Evolutionary conservation across 2,888 invertebrate species (phyloP), one percentile per base, ranked within the genome.

Genomic region (Drosophila pseudotalamancana): DNA sequence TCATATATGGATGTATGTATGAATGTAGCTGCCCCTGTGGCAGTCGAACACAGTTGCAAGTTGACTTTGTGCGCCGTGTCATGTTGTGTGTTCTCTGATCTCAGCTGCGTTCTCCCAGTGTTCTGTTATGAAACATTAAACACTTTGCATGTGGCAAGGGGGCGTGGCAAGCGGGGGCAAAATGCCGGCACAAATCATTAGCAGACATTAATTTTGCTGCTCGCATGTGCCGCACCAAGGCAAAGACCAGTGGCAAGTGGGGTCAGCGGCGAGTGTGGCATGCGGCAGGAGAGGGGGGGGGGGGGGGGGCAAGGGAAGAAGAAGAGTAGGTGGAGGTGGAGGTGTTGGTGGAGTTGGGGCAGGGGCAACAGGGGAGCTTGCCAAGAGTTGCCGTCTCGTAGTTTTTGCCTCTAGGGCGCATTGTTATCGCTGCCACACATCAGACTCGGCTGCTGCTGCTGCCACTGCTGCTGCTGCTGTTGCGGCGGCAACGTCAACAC

Each of bases 91-190:
- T 45, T 70, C 67, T 61, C 55, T 61, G 70, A 72, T 70, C 67
- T 42, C 53, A 14, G 48, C 56, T 40, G 32, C 29, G 45, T 31
- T 56, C 35, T 31, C 48, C 19, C 64, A 37, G 51, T 53, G 61
- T 54, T 65, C 73, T 48, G 77, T 75, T 84, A 80, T 82, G 84
- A 82, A 87, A 77, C 87, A 82, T 87, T 82, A 80, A 82, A 72
- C 84, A 87, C 74, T 82, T 79, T 79, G 73, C 79, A 69, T 67
- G 75, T 8, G 57, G 16, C 35, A 1, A 25, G 4, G 29, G 40
- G 50, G 59, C 39, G 57, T 45, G 68, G 66, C 59, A 50, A 23
- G 53, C 23, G 53, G 21, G 61, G 63, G 57, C 66, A 55, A 34
- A 54, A 70, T 57, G 62, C 67, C 57, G 81, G 77, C 78, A 78